Percentiles rank a stretch among this genome's conserved stretches.
phyloP scores from a whole-genome alignment of 2,797 vertebrate species.

The Clarias laeviceps region DNA sequence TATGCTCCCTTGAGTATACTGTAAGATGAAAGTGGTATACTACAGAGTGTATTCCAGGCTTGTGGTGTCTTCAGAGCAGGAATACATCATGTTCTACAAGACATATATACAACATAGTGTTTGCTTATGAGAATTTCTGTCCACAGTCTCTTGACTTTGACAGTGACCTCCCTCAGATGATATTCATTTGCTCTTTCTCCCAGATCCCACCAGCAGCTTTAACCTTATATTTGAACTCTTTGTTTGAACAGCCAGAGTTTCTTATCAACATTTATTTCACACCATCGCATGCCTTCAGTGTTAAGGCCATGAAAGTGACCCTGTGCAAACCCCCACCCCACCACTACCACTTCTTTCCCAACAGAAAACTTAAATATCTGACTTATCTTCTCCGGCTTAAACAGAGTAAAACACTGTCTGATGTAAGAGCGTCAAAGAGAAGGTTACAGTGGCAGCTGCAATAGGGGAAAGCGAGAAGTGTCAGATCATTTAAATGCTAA shows the following conservation, averaged over 20 bases:
- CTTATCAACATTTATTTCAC: slow-evolving; percentile 48
- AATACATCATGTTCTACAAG: slow-evolving; percentile 15
- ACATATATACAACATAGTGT: slow-evolving; percentile 36
- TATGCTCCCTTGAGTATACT: slow-evolving; percentile 40
- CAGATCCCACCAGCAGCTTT: slow-evolving; percentile 37
- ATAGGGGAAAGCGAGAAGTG: slow-evolving; percentile 41
- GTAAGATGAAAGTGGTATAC: slow-evolving; percentile 32
- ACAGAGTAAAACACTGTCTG: slow-evolving; percentile 38
- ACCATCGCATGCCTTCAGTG: slow-evolving; percentile 22
- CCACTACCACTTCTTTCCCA: not conserved
- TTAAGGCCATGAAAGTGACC: slow-evolving; percentile 45
- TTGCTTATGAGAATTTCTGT: slow-evolving; percentile 36
- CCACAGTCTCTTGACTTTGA: slow-evolving; percentile 25
- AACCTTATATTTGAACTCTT: slow-evolving; percentile 44
- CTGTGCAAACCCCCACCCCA: not conserved
- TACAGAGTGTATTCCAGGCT: slow-evolving; percentile 8
- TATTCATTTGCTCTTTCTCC: slow-evolving; percentile 17
- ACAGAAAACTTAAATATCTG: slow-evolving; percentile 44
- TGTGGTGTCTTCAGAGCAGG: not conserved
- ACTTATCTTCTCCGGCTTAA: slow-evolving; percentile 35
- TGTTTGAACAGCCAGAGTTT: slow-evolving; percentile 48
- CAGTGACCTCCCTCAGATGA: slow-evolving; percentile 39
- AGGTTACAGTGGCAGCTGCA: slow-evolving; percentile 53
- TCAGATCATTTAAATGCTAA: slow-evolving; percentile 79
- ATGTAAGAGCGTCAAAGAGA: slow-evolving; percentile 45